Base-by-base conservation (phyloP, 1,140 invertebrate genomes). In the Lordiphosa clarofinis region DNA sequence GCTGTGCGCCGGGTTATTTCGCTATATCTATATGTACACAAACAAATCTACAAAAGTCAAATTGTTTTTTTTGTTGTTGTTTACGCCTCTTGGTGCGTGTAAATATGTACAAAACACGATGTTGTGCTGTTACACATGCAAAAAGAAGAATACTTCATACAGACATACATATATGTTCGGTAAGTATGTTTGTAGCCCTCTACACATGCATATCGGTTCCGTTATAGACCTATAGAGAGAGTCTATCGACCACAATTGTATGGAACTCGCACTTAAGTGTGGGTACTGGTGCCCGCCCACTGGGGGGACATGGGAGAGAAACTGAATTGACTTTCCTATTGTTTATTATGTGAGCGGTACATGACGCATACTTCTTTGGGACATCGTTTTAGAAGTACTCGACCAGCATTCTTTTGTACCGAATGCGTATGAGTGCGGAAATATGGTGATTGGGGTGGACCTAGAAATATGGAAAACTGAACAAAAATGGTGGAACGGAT, bases 11-110 rank as follows among this genome's bases (percentile, higher is more conserved):
- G 81, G 78, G 58, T 84, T 68, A 50, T 86, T 84, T 84, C 57
- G 79, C 78, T 84, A 84, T 84, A 84, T 84, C 78, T 84, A 84
- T 84, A 84, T 84, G 78, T 84, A 84, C 79, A 84, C 78, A 86
- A 84, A 84, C 78, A 84, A 84, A 84, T 84, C 78, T 86, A 86
- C 78, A 84, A 84, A 84, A 82, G 78, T 66, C 73, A 58, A 79
- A 73, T 65, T 73, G 65, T 56, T 56, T 49, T 63, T 58, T 58
- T 40, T 50, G 49, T 52, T 38, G 13, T 40, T 21, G 40, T 57
- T 31, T 42, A 42, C 57, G 11, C n/a, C 12, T 31, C 39, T 69
- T 82, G 55, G 78, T 82, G 76, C 79, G 78, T 82, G 69, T 82
- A 82, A 84, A 82, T 82, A 81, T 82, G 68, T 84, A 84, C 78